Evolutionary conservation across 2,113 vertebrate genomes (phyloP).

Genomic region (Rynchops niger): DNA sequence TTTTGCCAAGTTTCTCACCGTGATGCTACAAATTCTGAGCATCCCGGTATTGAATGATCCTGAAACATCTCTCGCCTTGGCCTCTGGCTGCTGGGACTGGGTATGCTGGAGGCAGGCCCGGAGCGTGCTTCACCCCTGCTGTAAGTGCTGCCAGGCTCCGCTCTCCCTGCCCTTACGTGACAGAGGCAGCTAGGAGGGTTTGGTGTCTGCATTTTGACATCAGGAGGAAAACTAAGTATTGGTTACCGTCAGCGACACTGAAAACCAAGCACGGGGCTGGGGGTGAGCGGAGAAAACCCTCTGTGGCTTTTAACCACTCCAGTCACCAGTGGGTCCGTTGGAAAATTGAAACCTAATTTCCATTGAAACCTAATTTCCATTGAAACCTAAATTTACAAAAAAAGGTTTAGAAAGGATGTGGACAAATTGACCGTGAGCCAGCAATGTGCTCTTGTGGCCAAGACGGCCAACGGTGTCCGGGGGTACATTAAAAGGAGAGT

Average conservation of each 20-base stretch:
- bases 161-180: neutral
- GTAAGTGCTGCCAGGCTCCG: neutral
- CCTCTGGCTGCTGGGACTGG: neutral
- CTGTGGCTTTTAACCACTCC: neutral
- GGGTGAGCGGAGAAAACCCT: neutral
- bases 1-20: neutral
- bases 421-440: neutral
- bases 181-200: neutral
- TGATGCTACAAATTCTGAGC: neutral
- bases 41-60: neutral
- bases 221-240: neutral
- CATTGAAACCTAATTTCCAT: rapidly evolving
- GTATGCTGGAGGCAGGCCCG: neutral
- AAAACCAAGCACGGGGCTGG: rapidly evolving
- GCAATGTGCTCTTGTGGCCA: neutral
- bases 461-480: neutral
- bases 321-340: rapidly evolving
- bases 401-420: neutral
- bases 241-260: no score
- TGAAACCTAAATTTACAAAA: rapidly evolving
- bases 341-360: rapidly evolving
- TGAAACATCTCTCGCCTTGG: neutral
- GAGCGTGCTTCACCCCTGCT: neutral
- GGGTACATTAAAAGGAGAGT: neutral
- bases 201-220: neutral